These are phyloP conservation scores for Brachionus angularis DNA, from an alignment of 1,140 invertebrate species.

Conservation along the genomic window DNA sequence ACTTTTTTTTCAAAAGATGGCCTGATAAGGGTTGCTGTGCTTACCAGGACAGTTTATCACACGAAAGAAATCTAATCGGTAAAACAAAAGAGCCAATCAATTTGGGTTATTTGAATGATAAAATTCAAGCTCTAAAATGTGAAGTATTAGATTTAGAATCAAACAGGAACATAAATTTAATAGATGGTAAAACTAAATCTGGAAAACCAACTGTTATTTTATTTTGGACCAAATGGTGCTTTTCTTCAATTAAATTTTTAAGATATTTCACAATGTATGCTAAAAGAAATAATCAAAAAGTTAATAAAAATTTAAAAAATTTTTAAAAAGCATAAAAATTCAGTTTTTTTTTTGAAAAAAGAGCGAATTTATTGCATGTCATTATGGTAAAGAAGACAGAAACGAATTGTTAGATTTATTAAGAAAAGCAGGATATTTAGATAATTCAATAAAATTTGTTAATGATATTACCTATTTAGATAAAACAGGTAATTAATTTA, in stretches of 20 bases:
- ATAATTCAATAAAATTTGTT: conserved; percentile 12
- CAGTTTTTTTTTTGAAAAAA: neutral
- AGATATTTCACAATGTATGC: conserved; percentile 32
- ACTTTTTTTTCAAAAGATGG: conserved; percentile 48
- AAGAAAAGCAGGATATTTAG: conserved; percentile 28
- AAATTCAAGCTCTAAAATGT: conserved; percentile 52
- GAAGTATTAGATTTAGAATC: conserved; percentile 54
- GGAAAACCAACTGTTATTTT: conserved; percentile 51
- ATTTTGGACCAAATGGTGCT: conserved; percentile 56
- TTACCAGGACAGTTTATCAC: conserved; percentile 51
- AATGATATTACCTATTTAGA: conserved; percentile 27
- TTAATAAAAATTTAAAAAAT: too few relatives aligned
- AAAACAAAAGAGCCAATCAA: conserved; percentile 52
- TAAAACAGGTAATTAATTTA: neutral
- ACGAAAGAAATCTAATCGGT: conserved; percentile 50
- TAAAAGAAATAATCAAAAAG: neutral
- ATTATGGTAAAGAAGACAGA: conserved; percentile 33
- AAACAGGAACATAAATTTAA: conserved; percentile 52
- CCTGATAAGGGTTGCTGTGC: conserved; percentile 54
- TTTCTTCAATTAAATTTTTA: conserved; percentile 10
- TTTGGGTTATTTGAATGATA: conserved; percentile 52
- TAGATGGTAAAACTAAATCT: conserved; percentile 46
- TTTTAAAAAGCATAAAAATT: too few relatives aligned
- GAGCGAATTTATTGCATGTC: conserved; percentile 22
- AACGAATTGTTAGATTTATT: conserved; percentile 14